Evolutionary conservation across 2,113 vertebrate species (phyloP).

Genomic region (Neogale vison): DNA sequence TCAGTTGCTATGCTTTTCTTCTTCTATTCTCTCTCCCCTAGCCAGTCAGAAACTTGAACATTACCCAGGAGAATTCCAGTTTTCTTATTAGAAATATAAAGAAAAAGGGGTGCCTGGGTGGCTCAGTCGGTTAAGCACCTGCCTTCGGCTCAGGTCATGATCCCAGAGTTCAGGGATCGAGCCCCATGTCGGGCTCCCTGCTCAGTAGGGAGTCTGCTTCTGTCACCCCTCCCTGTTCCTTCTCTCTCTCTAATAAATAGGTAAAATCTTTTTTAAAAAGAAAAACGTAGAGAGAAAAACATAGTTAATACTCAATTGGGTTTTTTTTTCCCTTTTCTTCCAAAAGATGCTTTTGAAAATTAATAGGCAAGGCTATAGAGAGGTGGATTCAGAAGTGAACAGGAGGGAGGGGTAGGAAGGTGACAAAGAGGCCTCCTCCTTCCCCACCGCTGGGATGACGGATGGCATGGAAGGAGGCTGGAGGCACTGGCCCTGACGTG

Average conservation of each 20-base stretch:
- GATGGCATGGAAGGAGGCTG: background rate
- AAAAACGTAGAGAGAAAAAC: background rate
- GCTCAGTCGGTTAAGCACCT: no score
- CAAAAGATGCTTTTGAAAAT: background rate
- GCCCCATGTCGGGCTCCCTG: no score
- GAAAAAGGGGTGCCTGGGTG: background rate
- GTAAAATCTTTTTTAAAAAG: no score
- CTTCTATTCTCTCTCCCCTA: background rate
- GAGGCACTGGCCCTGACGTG: background rate
- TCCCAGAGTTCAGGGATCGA: no score
- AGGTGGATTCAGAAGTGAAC: background rate
- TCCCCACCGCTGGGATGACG: rapidly evolving
- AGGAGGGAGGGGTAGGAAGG: background rate
- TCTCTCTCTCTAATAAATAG: no score
- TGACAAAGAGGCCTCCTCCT: background rate
- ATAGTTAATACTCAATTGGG: background rate
- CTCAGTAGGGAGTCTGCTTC: no score
- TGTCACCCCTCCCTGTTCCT: no score
- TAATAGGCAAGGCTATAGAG: background rate
- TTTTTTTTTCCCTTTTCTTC: background rate
- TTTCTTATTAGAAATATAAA: constrained; percentile 14
- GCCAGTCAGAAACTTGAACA: background rate
- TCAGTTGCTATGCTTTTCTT: background rate
- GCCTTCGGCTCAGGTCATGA: no score
- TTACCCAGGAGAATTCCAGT: background rate